phyloP scores from a whole-genome alignment of 2,113 vertebrate species.

The Anhinga rufa region DNA sequence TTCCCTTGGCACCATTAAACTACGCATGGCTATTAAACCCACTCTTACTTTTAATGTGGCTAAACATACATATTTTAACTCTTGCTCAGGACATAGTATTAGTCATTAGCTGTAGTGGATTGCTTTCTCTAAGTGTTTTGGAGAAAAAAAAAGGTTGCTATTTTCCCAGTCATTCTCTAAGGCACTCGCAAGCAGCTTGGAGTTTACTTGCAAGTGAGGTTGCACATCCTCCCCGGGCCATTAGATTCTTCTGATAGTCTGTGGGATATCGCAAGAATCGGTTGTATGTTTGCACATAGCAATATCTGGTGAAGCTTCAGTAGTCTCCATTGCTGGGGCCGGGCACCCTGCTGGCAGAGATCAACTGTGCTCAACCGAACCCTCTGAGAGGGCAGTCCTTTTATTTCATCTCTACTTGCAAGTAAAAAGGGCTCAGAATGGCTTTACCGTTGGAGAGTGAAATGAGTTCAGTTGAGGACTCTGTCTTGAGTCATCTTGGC shows the following conservation, averaged over 20 bases:
- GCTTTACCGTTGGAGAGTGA: neutral
- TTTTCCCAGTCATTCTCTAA: neutral
- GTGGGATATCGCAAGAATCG: neutral
- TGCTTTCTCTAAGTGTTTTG: neutral
- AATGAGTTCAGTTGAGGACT: slow-evolving; percentile 45
- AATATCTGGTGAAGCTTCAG: neutral
- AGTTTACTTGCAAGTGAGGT: neutral
- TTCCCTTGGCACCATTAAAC: neutral
- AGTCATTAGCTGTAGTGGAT: neutral
- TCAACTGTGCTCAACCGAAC: neutral
- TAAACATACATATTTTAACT: neutral
- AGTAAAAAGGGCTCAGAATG: neutral
- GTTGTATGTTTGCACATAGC: neutral
- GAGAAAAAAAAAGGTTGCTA: neutral
- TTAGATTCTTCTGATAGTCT: neutral
- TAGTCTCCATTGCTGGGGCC: neutral
- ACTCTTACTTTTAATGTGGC: neutral
- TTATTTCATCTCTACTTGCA: neutral
- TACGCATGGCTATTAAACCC: rapidly evolving
- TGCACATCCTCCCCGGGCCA: neutral
- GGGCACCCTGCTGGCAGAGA: neutral
- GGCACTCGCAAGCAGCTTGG: neutral
- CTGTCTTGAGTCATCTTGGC: neutral
- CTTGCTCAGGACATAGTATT: neutral
- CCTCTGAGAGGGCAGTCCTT: neutral